A percentile compares a stretch with the other conserved stretches of the same genome.
These are phyloP conservation scores for Caenorhabditis drosophilae DNA, from an alignment of 2,888 invertebrate species.

Conservation along the genomic window DNA sequence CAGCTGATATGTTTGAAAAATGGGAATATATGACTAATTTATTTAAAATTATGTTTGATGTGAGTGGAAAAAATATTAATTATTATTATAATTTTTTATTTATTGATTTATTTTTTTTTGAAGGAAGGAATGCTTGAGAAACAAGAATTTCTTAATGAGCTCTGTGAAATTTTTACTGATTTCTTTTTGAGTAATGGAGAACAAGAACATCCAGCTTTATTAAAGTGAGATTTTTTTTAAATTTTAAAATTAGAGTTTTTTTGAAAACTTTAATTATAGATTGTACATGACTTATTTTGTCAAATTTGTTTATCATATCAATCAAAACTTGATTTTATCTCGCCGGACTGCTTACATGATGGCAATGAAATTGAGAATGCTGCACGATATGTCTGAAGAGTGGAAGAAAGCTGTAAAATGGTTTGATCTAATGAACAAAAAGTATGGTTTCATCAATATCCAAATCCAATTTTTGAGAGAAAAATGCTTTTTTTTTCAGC, in stretches of 20 bases:
- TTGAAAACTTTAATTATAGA: slow-evolving; percentile 9
- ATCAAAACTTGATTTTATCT: slow-evolving; percentile 52
- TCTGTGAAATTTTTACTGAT: slow-evolving; percentile 55
- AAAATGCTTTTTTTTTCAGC: slow-evolving; percentile 1
- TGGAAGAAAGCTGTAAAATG: slow-evolving; percentile 2
- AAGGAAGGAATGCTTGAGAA: slow-evolving; percentile 63
- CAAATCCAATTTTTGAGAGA: neutral
- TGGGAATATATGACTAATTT: slow-evolving; percentile 36
- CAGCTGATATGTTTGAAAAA: slow-evolving; percentile 2
- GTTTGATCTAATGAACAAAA: slow-evolving; percentile 1
- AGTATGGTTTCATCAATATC: neutral
- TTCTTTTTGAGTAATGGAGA: slow-evolving; percentile 16
- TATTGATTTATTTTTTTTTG: too few species aligned
- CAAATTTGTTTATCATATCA: slow-evolving; percentile 43
- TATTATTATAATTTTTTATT: slow-evolving; percentile 8
- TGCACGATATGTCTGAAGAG: slow-evolving; percentile 2
- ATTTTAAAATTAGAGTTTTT: neutral
- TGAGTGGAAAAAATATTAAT: slow-evolving; percentile 6
- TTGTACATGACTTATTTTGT: slow-evolving; percentile 15
- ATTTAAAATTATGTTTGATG: slow-evolving; percentile 26
- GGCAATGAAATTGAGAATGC: slow-evolving; percentile 12
- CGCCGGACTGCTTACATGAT: slow-evolving; percentile 44
- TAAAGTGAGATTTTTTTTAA: slow-evolving; percentile 4
- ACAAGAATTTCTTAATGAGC: slow-evolving; percentile 63
- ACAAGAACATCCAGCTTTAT: neutral